Conservation (phyloP, 1,140 invertebrate species). For the Drosophila sechellia region DNA sequence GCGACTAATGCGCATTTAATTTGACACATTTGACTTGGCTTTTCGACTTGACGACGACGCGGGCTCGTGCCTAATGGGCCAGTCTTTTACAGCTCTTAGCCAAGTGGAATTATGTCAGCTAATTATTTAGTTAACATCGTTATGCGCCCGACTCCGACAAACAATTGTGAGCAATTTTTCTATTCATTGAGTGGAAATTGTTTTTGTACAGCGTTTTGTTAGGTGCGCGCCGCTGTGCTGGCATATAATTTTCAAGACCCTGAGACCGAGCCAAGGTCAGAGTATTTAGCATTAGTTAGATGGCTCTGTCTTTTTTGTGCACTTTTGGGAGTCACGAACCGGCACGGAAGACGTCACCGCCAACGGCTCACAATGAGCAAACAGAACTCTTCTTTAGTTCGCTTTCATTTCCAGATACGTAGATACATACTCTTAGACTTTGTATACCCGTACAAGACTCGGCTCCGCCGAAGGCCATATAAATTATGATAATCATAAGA, state of each 20-base stretch:
- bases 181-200: conserved; percentile 83
- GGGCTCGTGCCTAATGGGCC: conserved; percentile 68
- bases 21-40: conserved; percentile 79
- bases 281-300: conserved; percentile 76
- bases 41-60: conserved; percentile 63
- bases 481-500: conserved; percentile 83
- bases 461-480: conserved; percentile 69
- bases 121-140: conserved; percentile 81
- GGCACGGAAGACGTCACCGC: conserved; percentile 77
- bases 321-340: conserved; percentile 79
- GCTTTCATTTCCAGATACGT: conserved; percentile 29
- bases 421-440: background rate
- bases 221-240: conserved; percentile 51
- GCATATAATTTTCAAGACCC: conserved; percentile 80
- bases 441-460: conserved; percentile 41
- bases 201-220: conserved; percentile 46
- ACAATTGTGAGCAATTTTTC: conserved; percentile 80
- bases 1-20: conserved; percentile 82
- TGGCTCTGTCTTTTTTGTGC: conserved; percentile 51
- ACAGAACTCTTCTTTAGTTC: conserved; percentile 62
- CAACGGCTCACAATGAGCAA: conserved; percentile 15
- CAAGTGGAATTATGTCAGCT: conserved; percentile 75
- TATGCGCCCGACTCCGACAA: conserved; percentile 38
- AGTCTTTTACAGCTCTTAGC: conserved; percentile 70
- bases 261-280: conserved; percentile 74